A percentile compares a stretch with the other conserved stretches of the same genome.
Conservation (phyloP, 2,113 vertebrate species). For the Rhizomys pruinosus region DNA sequence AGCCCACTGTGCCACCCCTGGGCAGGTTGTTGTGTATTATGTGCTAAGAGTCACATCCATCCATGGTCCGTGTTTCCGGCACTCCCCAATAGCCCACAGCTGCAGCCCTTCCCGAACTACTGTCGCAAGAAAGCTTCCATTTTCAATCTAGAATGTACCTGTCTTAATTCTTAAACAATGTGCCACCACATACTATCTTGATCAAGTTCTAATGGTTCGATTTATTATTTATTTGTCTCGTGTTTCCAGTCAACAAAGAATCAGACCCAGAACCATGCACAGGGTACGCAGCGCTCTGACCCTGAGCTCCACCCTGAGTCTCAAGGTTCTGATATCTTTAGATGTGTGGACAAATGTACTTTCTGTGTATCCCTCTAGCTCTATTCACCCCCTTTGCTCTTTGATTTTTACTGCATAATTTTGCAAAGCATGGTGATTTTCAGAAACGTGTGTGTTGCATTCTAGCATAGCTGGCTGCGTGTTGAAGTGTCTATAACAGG, state of each 20-base stretch:
- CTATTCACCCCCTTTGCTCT: background rate
- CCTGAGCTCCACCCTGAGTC: background rate
- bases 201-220: background rate
- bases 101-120: background rate
- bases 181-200: background rate
- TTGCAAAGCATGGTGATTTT: background rate
- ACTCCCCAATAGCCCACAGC: too few species aligned
- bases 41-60: background rate
- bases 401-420: background rate
- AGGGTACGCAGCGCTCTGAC: too few species aligned
- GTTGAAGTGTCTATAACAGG: background rate
- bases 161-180: background rate
- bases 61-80: background rate
- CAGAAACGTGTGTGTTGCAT: accelerated
- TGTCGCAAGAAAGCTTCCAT: background rate
- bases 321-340: background rate
- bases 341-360: background rate
- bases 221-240: background rate
- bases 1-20: too few species aligned
- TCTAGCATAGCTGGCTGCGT: background rate
- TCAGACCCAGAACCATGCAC: background rate
- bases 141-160: background rate
- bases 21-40: too few species aligned
- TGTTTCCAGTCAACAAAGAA: background rate
- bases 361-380: background rate